A percentile compares a stretch with the other conserved stretches of the same genome.
phyloP scores from a whole-genome alignment of 2,113 vertebrate species.

The Silurus asotus region DNA sequence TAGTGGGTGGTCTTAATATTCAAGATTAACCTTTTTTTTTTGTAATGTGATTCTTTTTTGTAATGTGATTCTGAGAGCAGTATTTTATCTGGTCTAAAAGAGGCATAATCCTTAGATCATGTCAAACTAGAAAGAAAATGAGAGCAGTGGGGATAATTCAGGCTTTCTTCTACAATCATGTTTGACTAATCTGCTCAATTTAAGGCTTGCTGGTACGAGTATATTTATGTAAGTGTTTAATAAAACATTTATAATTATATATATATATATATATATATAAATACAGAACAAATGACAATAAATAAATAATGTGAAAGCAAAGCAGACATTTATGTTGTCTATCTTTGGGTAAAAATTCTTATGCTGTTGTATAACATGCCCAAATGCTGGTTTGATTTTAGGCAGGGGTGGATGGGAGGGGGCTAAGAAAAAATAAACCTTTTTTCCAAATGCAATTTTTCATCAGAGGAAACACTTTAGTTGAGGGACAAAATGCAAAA shows the following conservation, averaged over 20 bases:
- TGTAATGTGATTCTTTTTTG: slow-evolving; percentile 48
- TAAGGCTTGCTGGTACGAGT: not conserved
- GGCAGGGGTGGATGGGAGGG: slow-evolving; percentile 46
- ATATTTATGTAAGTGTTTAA: not conserved
- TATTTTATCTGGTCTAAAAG: slow-evolving; percentile 22
- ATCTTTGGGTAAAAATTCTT: slow-evolving; percentile 65
- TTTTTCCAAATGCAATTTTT: slow-evolving; percentile 61
- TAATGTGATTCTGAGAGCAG: slow-evolving; percentile 20
- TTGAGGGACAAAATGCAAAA: slow-evolving; percentile 53
- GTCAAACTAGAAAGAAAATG: not conserved
- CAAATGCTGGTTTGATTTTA: slow-evolving; percentile 66
- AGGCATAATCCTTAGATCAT: slow-evolving; percentile 11
- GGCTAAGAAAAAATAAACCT: slow-evolving; percentile 69
- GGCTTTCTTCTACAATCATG: not conserved
- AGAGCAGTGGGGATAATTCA: not conserved
- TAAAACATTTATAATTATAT: too few relatives aligned
- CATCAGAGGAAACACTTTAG: slow-evolving; percentile 63
- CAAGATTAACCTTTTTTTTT: slow-evolving; percentile 49
- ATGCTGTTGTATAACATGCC: slow-evolving; percentile 63
- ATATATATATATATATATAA: not conserved
- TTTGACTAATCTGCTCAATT: slow-evolving; percentile 24
- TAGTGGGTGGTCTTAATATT: slow-evolving; percentile 62
- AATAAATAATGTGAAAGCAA: not conserved
- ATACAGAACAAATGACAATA: too few relatives aligned
- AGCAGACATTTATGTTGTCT: slow-evolving; percentile 45